phyloP scores from a whole-genome alignment of 2,888 invertebrate genomes.

The Ormyrus labotus region DNA sequence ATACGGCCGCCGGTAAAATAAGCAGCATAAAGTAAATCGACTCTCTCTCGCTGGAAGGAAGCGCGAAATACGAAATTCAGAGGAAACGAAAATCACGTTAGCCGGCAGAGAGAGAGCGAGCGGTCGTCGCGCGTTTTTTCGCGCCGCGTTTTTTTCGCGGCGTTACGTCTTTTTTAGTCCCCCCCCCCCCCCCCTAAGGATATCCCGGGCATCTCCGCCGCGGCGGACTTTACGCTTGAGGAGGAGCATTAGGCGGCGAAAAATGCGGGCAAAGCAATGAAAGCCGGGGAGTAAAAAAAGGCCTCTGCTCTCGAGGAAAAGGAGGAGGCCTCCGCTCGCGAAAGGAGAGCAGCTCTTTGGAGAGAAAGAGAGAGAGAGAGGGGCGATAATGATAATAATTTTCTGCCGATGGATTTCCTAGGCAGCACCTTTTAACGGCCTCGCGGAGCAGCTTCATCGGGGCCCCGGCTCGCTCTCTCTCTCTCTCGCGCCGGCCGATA shows the following conservation, averaged over 20 bases:
- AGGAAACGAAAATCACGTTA: slow-evolving; percentile 46
- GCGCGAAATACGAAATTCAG: slow-evolving; percentile 50
- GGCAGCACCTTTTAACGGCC: slow-evolving; percentile 60
- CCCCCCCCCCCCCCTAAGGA: slow-evolving; percentile 17
- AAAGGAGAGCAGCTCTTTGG: slow-evolving; percentile 31
- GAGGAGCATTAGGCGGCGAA: slow-evolving; percentile 34
- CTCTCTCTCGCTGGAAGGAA: slow-evolving; percentile 25
- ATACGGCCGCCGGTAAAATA: slow-evolving; percentile 22
- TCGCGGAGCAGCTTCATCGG: slow-evolving; percentile 53
- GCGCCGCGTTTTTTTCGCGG: slow-evolving; percentile 13
- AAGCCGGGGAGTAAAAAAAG: slow-evolving; percentile 7
- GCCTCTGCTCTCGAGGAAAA: not conserved
- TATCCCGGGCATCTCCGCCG: not conserved
- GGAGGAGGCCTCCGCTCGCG: slow-evolving; percentile 4
- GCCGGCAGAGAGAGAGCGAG: slow-evolving; percentile 1
- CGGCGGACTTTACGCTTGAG: not conserved
- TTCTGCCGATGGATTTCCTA: slow-evolving; percentile 59
- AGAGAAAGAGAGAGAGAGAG: not conserved
- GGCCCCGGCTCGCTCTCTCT: slow-evolving; percentile 1
- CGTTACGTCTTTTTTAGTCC: slow-evolving; percentile 45
- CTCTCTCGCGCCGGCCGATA: not conserved
- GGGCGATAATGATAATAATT: slow-evolving; percentile 59
- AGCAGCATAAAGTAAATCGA: slow-evolving; percentile 49
- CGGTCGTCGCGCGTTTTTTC: not conserved
- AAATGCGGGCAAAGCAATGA: slow-evolving; percentile 52